Evolutionary conservation across 2,113 vertebrate species (phyloP).

Genomic region (Aramus guarauna): DNA sequence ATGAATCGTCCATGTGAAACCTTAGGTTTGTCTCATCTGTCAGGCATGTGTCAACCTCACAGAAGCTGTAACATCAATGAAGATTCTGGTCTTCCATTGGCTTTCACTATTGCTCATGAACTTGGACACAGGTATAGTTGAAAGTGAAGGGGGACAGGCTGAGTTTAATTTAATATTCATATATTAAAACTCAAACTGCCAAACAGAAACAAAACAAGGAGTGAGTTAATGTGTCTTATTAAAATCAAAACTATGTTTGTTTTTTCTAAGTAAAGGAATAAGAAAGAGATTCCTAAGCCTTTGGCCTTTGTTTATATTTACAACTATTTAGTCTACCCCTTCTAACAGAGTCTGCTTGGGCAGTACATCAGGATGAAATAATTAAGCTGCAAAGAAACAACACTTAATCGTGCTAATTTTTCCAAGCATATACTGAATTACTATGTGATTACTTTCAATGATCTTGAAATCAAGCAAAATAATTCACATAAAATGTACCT

Average conservation of each 20-base stretch:
- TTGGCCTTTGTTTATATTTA: not conserved
- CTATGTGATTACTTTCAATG: not conserved
- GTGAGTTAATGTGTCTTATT: not conserved
- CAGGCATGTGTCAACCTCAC: constrained; percentile 95
- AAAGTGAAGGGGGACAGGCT: not conserved
- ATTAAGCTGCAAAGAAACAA: not conserved
- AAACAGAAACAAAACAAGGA: not conserved
- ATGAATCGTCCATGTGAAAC: constrained; percentile 94
- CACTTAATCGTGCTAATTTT: not conserved
- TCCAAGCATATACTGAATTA: not conserved
- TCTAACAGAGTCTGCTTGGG: not conserved
- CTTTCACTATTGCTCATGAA: constrained; percentile 96
- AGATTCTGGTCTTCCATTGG: constrained; percentile 92
- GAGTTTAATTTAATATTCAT: not conserved
- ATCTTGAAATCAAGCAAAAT: not conserved
- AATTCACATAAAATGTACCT: not conserved
- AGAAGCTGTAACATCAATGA: constrained; percentile 98
- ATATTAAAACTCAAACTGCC: not conserved
- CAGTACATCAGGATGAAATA: not conserved
- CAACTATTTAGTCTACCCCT: not conserved
- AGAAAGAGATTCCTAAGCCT: not conserved
- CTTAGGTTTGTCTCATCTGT: constrained; percentile 94
- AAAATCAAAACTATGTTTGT: not conserved
- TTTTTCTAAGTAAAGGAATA: not conserved
- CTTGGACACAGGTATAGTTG: constrained; percentile 91